These are phyloP conservation scores for Callinectes sapidus DNA, from an alignment of 2,888 invertebrate genomes.

Conservation along the genomic window DNA sequence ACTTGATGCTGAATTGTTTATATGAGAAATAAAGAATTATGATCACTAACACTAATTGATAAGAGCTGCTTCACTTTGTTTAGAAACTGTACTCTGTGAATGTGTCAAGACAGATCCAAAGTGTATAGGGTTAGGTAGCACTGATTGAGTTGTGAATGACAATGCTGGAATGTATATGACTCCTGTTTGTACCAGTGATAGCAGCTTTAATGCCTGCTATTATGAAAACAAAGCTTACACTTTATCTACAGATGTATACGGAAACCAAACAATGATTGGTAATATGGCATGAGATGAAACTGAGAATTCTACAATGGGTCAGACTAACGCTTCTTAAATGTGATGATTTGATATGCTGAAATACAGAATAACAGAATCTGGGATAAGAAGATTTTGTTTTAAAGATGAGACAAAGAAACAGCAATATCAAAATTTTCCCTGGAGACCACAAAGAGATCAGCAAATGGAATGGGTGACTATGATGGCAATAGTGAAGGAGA, in stretches of 20 bases:
- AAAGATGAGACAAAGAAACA: not conserved
- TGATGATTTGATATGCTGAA: not conserved
- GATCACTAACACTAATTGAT: too few relatives aligned
- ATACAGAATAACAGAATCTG: not conserved
- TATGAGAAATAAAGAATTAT: too few relatives aligned
- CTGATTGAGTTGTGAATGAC: not conserved
- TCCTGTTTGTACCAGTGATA: not conserved
- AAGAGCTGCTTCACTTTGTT: too few relatives aligned
- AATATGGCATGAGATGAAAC: not conserved
- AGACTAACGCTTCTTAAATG: not conserved
- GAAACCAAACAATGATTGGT: not conserved
- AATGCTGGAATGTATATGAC: not conserved
- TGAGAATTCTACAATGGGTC: not conserved
- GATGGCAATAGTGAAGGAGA: not conserved
- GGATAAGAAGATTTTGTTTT: not conserved
- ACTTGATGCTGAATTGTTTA: too few relatives aligned
- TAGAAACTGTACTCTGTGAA: too few relatives aligned
- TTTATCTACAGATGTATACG: not conserved
- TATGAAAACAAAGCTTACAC: not conserved
- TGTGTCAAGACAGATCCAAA: not conserved
- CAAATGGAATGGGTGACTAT: not conserved
- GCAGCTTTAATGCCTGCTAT: not conserved
- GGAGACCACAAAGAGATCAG: not conserved
- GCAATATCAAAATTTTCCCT: not conserved
- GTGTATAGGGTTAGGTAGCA: not conserved